A percentile compares a stretch with the other conserved stretches of the same genome.
These are phyloP conservation scores for Trididemnum miniatum DNA, from an alignment of 23 tunicate species.

Conservation along the genomic window DNA sequence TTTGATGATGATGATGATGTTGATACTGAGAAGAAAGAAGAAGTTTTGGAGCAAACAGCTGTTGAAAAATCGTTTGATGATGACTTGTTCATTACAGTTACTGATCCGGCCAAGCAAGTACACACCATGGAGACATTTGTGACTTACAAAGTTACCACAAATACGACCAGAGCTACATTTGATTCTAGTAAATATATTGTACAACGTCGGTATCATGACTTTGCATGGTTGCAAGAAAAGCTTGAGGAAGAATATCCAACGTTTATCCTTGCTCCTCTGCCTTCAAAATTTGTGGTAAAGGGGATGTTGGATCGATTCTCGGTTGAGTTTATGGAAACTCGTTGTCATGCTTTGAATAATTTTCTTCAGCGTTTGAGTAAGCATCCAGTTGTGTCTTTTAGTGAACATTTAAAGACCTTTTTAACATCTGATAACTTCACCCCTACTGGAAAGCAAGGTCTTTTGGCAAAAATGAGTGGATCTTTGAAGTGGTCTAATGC, in stretches of 20 bases:
- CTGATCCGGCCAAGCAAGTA: slow-evolving; percentile 70
- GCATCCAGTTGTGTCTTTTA: slow-evolving; percentile 73
- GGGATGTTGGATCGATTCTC: slow-evolving; percentile 88
- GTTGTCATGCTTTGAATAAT: slow-evolving; percentile 76
- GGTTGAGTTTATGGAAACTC: slow-evolving; percentile 52
- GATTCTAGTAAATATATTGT: slow-evolving; percentile 62
- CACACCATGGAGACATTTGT: slow-evolving; percentile 76
- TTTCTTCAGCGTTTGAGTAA: slow-evolving; percentile 58
- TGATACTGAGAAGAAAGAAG: neutral
- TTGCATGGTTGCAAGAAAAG: slow-evolving; percentile 68
- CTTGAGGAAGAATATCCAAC: slow-evolving; percentile 73
- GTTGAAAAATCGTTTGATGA: neutral
- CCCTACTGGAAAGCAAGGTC: slow-evolving; percentile 47
- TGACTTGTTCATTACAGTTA: slow-evolving; percentile 75
- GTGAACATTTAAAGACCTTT: slow-evolving; percentile 73
- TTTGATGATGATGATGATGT: slow-evolving; percentile 17
- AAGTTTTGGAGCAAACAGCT: no score
- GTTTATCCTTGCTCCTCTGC: slow-evolving; percentile 82
- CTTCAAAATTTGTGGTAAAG: slow-evolving; percentile 85
- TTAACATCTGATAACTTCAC: slow-evolving; percentile 77
- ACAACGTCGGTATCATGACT: slow-evolving; percentile 82
- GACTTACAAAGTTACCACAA: slow-evolving; percentile 64
- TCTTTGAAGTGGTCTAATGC: slow-evolving; percentile 56
- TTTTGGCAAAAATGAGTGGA: slow-evolving; percentile 76
- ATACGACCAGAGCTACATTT: slow-evolving; percentile 75